Percentiles rank a stretch among this genome's conserved stretches.
These are phyloP conservation scores for Maccullochella peelii DNA, from an alignment of 2,113 vertebrate species.

Conservation along the genomic window DNA sequence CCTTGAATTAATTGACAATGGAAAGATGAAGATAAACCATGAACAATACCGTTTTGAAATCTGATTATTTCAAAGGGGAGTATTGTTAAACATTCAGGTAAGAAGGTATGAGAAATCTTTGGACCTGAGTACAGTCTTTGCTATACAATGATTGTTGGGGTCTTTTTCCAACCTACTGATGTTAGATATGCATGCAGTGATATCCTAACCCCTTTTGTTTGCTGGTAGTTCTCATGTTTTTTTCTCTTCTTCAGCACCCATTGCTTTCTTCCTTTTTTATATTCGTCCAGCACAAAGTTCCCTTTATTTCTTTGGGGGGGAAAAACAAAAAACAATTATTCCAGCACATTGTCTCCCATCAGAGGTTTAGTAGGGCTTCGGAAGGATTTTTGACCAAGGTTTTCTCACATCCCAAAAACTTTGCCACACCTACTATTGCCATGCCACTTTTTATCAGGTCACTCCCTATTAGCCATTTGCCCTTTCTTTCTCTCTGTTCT, in stretches of 20 bases:
- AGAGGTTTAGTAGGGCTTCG: slow-evolving; percentile 88
- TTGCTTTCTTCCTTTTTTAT: slow-evolving; percentile 77
- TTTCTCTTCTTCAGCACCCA: slow-evolving; percentile 83
- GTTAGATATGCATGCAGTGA: slow-evolving; percentile 87
- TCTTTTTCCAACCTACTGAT: slow-evolving; percentile 74
- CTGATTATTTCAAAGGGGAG: slow-evolving; percentile 80
- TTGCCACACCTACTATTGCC: slow-evolving; percentile 97
- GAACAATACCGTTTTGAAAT: slow-evolving; percentile 30
- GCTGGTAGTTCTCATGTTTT: slow-evolving; percentile 86
- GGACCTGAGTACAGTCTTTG: slow-evolving; percentile 75
- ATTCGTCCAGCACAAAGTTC: slow-evolving; percentile 71
- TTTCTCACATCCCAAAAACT: slow-evolving; percentile 90
- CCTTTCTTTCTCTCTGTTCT: background rate
- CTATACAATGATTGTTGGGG: slow-evolving; percentile 66
- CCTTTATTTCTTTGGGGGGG: slow-evolving; percentile 31
- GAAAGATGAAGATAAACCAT: slow-evolving; percentile 1
- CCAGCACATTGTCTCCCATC: slow-evolving; percentile 87
- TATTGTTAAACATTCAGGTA: slow-evolving; percentile 84
- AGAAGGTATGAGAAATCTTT: slow-evolving; percentile 90
- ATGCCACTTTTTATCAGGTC: slow-evolving; percentile 84
- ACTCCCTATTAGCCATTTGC: slow-evolving; percentile 80
- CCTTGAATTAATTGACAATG: slow-evolving; percentile 10
- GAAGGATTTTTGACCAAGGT: slow-evolving; percentile 99
- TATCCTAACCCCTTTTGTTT: slow-evolving; percentile 87
- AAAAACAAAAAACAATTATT: background rate